Evolutionary conservation across 2,888 invertebrate genomes (phyloP), one percentile per base, ranked within the genome.

Genomic region (Vesta saturnalis): DNA sequence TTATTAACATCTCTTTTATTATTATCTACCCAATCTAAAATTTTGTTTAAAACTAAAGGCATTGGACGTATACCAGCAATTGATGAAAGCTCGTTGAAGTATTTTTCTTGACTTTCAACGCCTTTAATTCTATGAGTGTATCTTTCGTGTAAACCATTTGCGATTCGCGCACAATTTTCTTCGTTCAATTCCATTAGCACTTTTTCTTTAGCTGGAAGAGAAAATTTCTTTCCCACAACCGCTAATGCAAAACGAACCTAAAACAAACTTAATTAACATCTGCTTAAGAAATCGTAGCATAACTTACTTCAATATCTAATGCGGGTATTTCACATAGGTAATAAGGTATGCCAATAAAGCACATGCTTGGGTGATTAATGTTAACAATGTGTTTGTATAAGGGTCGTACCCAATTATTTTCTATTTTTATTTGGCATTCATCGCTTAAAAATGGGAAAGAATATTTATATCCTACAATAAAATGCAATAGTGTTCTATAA

Each of bases 341-440:
- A 82, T 90, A 93, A 0, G 94, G 93, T 21, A 97, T 85, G 0
- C 96, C 97, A 70, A 96, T 88, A 73, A 97, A 89, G 62, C 91
- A 92, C 88, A 97, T 90, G 10, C 90, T 89, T 0, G 95, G 94
- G 77, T 91, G 89, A 70, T 90, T 87, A 56, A 93, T 91, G 81
- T 96, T 93, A 43, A 97, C 88, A 60, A 95, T 84, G 80, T 97
- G 96, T 79, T 95, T 94, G 86, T 94, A 95, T 0, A 96, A 87
- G 0, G 94, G 92, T 77, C 90, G 89, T n/a, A 96, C 91, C 85
- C 90, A 92, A 80, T 94, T 94, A 67, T 93, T 90, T n/a, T 54
- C 90, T 1, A 94, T 91, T 18, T 82, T 83, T 56, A 95, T 87
- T 1, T 88, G 89, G 80, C 94, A 94, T 2, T 89, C 88, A 16